Conservation (phyloP, 2,888 invertebrate genomes). For the Ecliptopera silaceata region DNA sequence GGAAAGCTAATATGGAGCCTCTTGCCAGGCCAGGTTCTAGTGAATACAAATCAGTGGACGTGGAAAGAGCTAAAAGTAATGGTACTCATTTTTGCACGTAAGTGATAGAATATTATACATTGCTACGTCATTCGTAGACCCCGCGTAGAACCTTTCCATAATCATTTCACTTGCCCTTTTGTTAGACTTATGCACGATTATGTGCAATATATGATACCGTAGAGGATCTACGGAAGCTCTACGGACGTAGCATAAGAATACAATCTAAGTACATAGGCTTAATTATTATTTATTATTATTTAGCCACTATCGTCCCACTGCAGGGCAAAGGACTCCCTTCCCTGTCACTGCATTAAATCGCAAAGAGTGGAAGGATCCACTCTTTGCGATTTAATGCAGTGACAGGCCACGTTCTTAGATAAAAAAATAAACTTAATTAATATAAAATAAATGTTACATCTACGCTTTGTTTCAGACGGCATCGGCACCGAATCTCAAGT, state of each 20-base stretch:
- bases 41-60: conserved; percentile 16
- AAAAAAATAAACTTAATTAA: too few species aligned
- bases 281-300: too few species aligned
- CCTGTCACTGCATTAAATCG: too few species aligned
- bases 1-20: conserved; percentile 21
- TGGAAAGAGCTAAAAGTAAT: conserved; percentile 23
- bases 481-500: conserved; percentile 42
- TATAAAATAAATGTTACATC: too few species aligned
- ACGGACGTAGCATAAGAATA: conserved; percentile 10
- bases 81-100: conserved; percentile 30
- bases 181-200: too few species aligned
- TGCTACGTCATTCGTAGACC: conserved; percentile 6
- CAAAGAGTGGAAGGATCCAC: too few species aligned
- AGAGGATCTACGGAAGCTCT: conserved; percentile 3
- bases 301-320: too few species aligned
- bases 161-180: neutral
- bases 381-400: too few species aligned
- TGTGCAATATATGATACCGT: neutral
- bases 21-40: conserved; percentile 10
- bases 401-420: too few species aligned
- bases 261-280: too few species aligned
- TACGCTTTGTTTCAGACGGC: conserved; percentile 41
- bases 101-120: neutral
- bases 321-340: too few species aligned
- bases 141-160: neutral